A percentile compares a stretch with the other conserved stretches of the same genome.
Conservation (phyloP, 2,888 invertebrate genomes). For the Lycia hirtaria region DNA sequence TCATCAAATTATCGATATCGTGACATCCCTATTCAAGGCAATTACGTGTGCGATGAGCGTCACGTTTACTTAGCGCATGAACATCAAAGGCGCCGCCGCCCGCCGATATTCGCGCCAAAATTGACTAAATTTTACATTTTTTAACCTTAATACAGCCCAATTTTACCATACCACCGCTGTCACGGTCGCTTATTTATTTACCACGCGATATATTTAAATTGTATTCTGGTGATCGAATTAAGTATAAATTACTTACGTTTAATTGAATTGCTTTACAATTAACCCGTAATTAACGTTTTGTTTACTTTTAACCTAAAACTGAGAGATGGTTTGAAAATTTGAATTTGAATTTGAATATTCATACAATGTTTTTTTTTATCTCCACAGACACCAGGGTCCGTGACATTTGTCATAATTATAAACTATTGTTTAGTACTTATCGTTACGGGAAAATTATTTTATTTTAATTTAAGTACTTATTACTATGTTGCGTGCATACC, state of each 20-base stretch:
- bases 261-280: constrained; percentile 32
- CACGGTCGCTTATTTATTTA: constrained; percentile 40
- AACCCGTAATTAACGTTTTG: constrained; percentile 14
- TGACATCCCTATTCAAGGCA: constrained; percentile 55
- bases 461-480: no score
- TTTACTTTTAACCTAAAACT: not conserved
- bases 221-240: constrained; percentile 24
- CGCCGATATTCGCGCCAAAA: constrained; percentile 64
- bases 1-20: constrained; percentile 17
- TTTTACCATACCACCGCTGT: constrained; percentile 42
- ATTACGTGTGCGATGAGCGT: constrained; percentile 65
- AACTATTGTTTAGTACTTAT: no score
- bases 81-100: constrained; percentile 67
- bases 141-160: constrained; percentile 56
- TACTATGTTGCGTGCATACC: no score
- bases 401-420: no score
- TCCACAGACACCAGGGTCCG: no score
- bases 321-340: not conserved
- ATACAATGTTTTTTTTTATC: no score
- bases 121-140: constrained; percentile 43
- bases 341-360: no score
- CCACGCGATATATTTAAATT: constrained; percentile 31
- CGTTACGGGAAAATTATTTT: no score
- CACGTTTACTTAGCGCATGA: constrained; percentile 74
- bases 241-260: constrained; percentile 24